Conservation (phyloP, 2,888 invertebrate genomes). For the Melieria crassipennis region DNA sequence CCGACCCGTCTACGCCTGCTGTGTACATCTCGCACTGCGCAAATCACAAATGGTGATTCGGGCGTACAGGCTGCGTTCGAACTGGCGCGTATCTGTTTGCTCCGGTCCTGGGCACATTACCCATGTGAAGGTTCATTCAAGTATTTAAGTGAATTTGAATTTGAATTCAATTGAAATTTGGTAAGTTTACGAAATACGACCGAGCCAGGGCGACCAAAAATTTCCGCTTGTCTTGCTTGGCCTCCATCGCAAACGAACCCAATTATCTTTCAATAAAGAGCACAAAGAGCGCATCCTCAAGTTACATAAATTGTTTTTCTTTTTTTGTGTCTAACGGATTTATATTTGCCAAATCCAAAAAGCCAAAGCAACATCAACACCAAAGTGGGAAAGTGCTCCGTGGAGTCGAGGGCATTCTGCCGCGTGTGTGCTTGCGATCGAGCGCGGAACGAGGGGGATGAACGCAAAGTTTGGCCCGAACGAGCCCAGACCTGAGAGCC, state of each 20-base stretch:
- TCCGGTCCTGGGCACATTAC: not conserved
- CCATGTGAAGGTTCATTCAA: slow-evolving; percentile 27
- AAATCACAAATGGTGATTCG: too few relatives aligned
- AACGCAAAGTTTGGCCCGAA: slow-evolving; percentile 19
- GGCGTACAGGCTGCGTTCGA: too few relatives aligned
- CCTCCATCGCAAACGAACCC: slow-evolving; percentile 51
- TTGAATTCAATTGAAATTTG: slow-evolving; percentile 56
- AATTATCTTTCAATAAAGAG: slow-evolving; percentile 63
- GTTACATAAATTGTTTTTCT: slow-evolving; percentile 51
- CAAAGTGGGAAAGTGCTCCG: slow-evolving; percentile 42
- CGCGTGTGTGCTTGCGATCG: not conserved
- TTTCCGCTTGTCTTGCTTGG: slow-evolving; percentile 56
- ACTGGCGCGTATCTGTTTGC: not conserved
- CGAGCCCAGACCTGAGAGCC: slow-evolving; percentile 9
- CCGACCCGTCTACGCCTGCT: not conserved
- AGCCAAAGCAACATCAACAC: slow-evolving; percentile 54
- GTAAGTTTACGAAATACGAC: slow-evolving; percentile 41
- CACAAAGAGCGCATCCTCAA: slow-evolving; percentile 59
- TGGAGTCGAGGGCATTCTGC: slow-evolving; percentile 10
- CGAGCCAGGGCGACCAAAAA: slow-evolving; percentile 17
- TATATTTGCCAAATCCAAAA: slow-evolving; percentile 57
- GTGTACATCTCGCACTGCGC: not conserved
- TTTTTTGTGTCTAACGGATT: slow-evolving; percentile 51
- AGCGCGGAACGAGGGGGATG: slow-evolving; percentile 21
- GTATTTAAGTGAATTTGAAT: slow-evolving; percentile 54